Evolutionary conservation across 30 jellyfish, hydroid and myxozoan genomes (phyloP), one percentile per base, ranked within the genome.

Genomic region (Aurelia sp.): DNA sequence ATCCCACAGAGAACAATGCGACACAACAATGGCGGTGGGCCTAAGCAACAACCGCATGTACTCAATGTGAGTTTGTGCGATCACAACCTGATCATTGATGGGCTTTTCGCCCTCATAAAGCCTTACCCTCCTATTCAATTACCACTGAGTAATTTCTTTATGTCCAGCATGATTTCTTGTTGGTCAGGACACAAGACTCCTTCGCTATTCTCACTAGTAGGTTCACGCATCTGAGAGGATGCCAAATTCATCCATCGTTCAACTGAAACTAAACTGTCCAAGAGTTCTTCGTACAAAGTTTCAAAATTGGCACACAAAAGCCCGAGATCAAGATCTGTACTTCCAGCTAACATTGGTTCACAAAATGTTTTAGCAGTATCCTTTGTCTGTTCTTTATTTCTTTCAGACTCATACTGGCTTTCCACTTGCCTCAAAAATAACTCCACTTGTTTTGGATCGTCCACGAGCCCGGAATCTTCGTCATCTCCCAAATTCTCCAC

Each of bases 201-300:
- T 33, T 78, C 71, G 3, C 20, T 65, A n/a, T 63, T 78, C 40
- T 63, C 89, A 4, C 11, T 19, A 6, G 15, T 17, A 11, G 23
- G 23, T 59, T 59, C 22, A 33, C 35, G 41, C 17, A 44, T 31
- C 4, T 31, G 44, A 48, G 31, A 58, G 21, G 90, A 40, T 15
- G 94, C 87, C 90, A 78, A n/a, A 63, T 50, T 78, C 90, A 87
- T 87, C 96, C 96, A 87, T 41, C 84, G 44, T 55, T 87, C 96
- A 48, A 87, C 89, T 4, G 96, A 74, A 50, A 75, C 78, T 68
- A 87, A 60, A 70, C 89, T 87, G 18, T 74, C 87, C 58, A 87
- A 41, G 18, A 87, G 51, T 57, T 87, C 96, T 37, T 87, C 90
- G 21, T 87, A 87, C 35, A 87, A 78, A 18, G 90, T 61, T 19